These are phyloP conservation scores for Pelobates fuscus DNA, from an alignment of 2,113 vertebrate species.

Conservation along the genomic window DNA sequence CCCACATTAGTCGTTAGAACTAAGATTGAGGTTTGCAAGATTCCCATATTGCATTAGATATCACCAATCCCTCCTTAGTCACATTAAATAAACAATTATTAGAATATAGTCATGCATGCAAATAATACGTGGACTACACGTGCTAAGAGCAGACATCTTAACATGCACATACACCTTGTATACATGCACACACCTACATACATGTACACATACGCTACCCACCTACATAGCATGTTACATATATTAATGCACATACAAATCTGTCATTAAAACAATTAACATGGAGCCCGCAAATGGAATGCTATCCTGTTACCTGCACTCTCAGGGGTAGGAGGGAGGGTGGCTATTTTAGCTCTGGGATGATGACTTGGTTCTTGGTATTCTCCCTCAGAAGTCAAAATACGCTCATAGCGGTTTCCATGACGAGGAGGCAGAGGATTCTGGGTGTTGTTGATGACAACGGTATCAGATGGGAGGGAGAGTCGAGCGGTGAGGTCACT, in stretches of 20 bases:
- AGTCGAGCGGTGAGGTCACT: conserved; percentile 88
- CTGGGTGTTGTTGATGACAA: conserved; percentile 88
- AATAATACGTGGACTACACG: no score
- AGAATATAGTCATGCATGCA: no score
- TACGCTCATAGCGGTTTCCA: conserved; percentile 82
- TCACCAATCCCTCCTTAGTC: no score
- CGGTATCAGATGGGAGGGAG: conserved; percentile 82
- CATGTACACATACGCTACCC: not conserved
- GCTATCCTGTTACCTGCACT: conserved; percentile 69
- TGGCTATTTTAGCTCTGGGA: conserved; percentile 74
- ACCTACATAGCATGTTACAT: not conserved
- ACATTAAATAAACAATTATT: no score
- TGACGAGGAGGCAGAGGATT: conserved; percentile 54
- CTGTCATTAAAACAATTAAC: not conserved
- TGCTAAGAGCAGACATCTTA: no score
- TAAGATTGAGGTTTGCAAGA: no score
- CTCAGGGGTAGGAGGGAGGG: conserved; percentile 63
- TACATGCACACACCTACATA: conserved; percentile 16
- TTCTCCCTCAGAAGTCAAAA: conserved; percentile 74
- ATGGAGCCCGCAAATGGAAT: not conserved
- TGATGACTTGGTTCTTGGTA: conserved; percentile 84
- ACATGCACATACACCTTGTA: not conserved
- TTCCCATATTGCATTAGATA: no score
- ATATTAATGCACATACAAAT: not conserved
- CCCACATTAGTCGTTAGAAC: no score